Evolutionary conservation across 2,797 vertebrate species (phyloP).

Genomic region (Dromococcyx pavoninus): DNA sequence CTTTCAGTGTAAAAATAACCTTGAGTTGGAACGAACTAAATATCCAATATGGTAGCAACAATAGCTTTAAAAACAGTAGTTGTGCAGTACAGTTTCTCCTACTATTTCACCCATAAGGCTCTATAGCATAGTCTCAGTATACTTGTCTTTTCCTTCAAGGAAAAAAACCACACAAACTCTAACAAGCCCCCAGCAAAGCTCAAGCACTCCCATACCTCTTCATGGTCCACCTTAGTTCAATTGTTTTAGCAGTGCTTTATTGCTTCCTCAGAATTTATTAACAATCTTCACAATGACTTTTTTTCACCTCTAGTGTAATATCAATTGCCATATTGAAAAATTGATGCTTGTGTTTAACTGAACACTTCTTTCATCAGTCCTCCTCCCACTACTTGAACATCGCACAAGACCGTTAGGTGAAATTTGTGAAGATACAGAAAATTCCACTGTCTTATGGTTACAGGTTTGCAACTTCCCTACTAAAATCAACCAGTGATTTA

Average conservation of each 20-base stretch:
- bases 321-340: not conserved
- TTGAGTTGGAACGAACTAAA: not conserved
- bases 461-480: not conserved
- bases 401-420: not conserved
- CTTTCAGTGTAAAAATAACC: not conserved
- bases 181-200: not conserved
- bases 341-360: not conserved
- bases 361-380: not conserved
- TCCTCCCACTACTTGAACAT: not conserved
- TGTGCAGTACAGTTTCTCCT: not conserved
- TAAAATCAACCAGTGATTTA: not conserved
- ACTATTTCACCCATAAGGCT: not conserved
- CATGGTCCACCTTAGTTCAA: not conserved
- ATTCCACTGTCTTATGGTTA: not conserved
- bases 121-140: not conserved
- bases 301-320: not conserved
- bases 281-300: not conserved
- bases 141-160: not conserved
- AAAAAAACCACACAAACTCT: not conserved
- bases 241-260: not conserved
- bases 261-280: not conserved
- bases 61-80: not conserved
- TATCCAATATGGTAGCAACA: not conserved
- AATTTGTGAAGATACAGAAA: not conserved
- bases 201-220: not conserved